These are phyloP conservation scores for Phaethon lepturus DNA, from an alignment of 2,113 vertebrate species.

Conservation along the genomic window DNA sequence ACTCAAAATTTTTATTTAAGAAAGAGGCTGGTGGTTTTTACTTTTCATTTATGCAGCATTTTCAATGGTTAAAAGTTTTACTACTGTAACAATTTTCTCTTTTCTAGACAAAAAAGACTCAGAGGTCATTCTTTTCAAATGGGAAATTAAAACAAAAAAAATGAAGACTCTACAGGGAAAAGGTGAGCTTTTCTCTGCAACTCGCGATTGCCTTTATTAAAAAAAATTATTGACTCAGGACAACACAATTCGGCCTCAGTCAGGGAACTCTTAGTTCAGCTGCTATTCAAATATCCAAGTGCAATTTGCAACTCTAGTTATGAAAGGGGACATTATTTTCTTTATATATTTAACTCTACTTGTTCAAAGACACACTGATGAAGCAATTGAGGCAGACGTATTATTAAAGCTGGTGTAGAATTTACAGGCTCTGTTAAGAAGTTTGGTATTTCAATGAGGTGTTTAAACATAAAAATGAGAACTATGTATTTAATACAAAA, in stretches of 20 bases:
- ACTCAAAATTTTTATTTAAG: background rate
- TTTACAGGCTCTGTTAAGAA: background rate
- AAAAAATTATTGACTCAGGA: slow-evolving; percentile 28
- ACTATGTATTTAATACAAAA: background rate
- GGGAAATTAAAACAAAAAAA: background rate
- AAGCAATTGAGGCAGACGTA: background rate
- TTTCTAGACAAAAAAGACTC: background rate
- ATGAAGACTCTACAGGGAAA: background rate
- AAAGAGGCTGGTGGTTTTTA: background rate
- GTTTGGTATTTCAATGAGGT: background rate
- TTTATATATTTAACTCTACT: slow-evolving; percentile 15
- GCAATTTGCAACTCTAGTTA: slow-evolving; percentile 30
- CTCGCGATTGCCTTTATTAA: background rate
- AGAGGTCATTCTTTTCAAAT: background rate
- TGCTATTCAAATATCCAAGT: slow-evolving; percentile 47
- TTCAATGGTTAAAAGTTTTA: background rate
- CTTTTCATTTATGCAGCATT: background rate
- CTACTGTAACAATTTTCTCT: background rate
- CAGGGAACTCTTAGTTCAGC: slow-evolving; percentile 19
- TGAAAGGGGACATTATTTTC: slow-evolving; percentile 46
- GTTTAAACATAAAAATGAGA: slow-evolving; percentile 17
- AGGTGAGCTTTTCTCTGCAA: background rate
- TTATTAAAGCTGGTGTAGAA: background rate
- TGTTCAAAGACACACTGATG: background rate
- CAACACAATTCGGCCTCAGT: slow-evolving; percentile 20